These are phyloP conservation scores for Actinernus sp. DNA, from an alignment of 92 coral and sea anemone species.

Conservation along the genomic window DNA sequence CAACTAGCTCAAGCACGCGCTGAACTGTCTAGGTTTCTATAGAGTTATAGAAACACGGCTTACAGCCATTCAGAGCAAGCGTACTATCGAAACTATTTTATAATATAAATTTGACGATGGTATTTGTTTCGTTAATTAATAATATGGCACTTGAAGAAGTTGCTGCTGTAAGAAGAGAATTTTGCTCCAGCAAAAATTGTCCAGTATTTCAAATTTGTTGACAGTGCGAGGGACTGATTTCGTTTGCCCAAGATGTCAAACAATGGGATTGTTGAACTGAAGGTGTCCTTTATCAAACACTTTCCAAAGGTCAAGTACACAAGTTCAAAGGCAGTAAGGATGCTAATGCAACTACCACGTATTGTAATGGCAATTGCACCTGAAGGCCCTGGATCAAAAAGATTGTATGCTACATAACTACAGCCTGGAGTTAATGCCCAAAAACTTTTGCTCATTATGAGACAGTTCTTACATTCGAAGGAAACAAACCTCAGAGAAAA, in stretches of 20 bases:
- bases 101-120: conserved; percentile 31
- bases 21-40: no score
- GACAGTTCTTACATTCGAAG: conserved; percentile 29
- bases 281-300: conserved; percentile 13
- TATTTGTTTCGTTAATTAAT: conserved; percentile 17
- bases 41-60: no score
- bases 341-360: conserved; percentile 49
- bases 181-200: background rate
- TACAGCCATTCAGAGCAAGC: no score
- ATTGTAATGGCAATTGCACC: conserved; percentile 13
- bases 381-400: conserved; percentile 11
- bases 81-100: no score
- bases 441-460: conserved; percentile 28
- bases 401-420: conserved; percentile 37
- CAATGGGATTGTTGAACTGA: conserved; percentile 36
- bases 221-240: conserved; percentile 23
- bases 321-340: conserved; percentile 45
- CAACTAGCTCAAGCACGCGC: no score
- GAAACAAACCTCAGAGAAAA: conserved; percentile 13
- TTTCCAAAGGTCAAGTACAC: conserved; percentile 25
- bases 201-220: conserved; percentile 4
- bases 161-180: conserved; percentile 5
- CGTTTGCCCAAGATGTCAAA: conserved; percentile 34
- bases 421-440: conserved; percentile 39
- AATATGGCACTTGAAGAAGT: conserved; percentile 17